phyloP scores from a whole-genome alignment of 1,140 invertebrate genomes.

The Olivierus martensii region DNA sequence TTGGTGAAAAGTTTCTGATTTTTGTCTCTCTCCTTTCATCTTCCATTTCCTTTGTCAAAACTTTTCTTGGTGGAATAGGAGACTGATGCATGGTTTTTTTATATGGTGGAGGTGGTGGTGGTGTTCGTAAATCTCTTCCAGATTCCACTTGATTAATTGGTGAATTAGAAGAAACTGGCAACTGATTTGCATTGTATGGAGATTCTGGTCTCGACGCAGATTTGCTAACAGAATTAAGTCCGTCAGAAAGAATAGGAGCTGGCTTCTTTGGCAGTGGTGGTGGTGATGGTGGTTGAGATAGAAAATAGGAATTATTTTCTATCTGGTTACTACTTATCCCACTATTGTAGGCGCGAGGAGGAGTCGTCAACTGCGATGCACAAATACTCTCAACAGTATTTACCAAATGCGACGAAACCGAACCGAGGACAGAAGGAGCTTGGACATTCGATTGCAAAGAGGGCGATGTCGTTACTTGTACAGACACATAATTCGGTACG shows the following conservation, averaged over 20 bases:
- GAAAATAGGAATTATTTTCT: slow-evolving; percentile 43
- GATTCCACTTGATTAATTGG: slow-evolving; percentile 13
- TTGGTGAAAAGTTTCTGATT: slow-evolving; percentile 65
- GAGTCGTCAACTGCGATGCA: slow-evolving; percentile 20
- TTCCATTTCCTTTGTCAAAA: slow-evolving; percentile 84
- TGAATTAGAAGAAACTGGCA: slow-evolving; percentile 13
- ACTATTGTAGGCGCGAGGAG: slow-evolving; percentile 2
- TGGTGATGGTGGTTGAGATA: slow-evolving; percentile 28
- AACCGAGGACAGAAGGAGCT: background rate
- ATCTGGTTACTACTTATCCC: slow-evolving; percentile 39
- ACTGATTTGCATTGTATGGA: slow-evolving; percentile 12
- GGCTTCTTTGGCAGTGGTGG: slow-evolving; percentile 42
- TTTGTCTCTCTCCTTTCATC: slow-evolving; percentile 80
- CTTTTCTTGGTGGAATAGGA: slow-evolving; percentile 84
- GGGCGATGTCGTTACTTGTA: too few species aligned
- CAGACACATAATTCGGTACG: too few species aligned
- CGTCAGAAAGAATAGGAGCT: slow-evolving; percentile 39
- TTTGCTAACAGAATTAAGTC: slow-evolving; percentile 19
- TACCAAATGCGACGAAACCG: slow-evolving; percentile 15
- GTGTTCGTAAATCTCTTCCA: background rate
- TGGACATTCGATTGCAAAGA: background rate
- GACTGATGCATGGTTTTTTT: slow-evolving; percentile 50
- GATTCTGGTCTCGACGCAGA: slow-evolving; percentile 13
- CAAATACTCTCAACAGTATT: slow-evolving; percentile 24
- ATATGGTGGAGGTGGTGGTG: background rate